Evolutionary conservation across 2,888 invertebrate genomes (phyloP), one percentile per base, ranked within the genome.

Genomic region (Ferdinandea cuprea): DNA sequence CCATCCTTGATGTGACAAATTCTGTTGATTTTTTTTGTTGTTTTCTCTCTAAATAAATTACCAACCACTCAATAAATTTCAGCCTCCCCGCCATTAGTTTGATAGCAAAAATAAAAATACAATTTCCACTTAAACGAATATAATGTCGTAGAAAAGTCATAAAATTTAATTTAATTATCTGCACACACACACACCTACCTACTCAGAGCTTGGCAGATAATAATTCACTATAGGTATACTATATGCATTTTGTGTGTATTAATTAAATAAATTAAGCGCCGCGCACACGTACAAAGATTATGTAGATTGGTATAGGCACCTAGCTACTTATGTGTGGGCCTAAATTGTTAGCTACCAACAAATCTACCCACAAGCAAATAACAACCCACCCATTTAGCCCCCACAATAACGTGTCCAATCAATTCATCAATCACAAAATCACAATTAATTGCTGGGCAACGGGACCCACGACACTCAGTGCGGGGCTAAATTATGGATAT

Each of bases 341-440:
- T 4, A 44, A 77, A 68, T 68, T 61, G 48, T 58, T 72, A 50
- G 40, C 76, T 61, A 61, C 71, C 65, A 63, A 30, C 48, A 66
- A 71, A 63, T 25, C 59, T 71, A 54, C 81, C 76, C 81, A 83
- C 46, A 59, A 77, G 59, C 54, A 52, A 63, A 52, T 37, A 61
- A 46, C 32, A 66, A 71, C 19, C 68, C 77, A 83, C 72, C 72
- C 68, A 78, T 78, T 78, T 73, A 77, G 72, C 68, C 83, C 77
- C 72, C 63, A 68, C 77, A 58, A 72, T 19, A 69, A 73, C 15
- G 63, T 68, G 68, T 63, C 72, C 73, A 72, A 78, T 83, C 78
- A 83, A 83, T 83, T 77, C 78, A 83, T 83, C 83, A 83, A 78
- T 83, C 83, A 77, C 72, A 72, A 76, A 83, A 77, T 72, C 35